Evolutionary conservation across 2,113 vertebrate genomes (phyloP), one percentile per base, ranked within the genome.

Genomic region (Eptesicus fuscus): DNA sequence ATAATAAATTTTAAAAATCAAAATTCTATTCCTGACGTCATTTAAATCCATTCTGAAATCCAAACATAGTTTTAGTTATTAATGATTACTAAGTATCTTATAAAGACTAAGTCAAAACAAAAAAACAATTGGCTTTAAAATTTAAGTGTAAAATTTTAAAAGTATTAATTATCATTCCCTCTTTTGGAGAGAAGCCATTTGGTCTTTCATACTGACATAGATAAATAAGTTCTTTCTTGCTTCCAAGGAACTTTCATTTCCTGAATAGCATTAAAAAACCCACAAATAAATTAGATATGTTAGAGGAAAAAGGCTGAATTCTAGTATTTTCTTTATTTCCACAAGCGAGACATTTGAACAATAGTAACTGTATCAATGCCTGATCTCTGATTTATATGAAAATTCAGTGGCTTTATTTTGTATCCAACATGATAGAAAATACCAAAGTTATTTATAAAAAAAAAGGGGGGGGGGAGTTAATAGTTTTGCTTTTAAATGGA

Each of bases 41-140:
- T 76, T 85, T 42, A 82, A 80, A 76, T 67, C 49, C 28, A 61
- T 56, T 70, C 11, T 51, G 20, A 77, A 71, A 86, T 77, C 25
- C 17, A 85, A 85, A 69, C 59, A 79, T 11, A 71, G 47, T 28
- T 40, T 91, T 40, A 86, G 70, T 53, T 61, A 90, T 53, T 87
- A 63, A 49, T 40, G 17, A 37, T 70, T 80, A 92, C 42, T 32
- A 94, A 71, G 42, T 69, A 25, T 32, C 42, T 92, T 83, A 40
- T 49, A 92, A 91, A 90, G 49, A 74, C 59, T 87, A 77, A 76
- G 30, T 42, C 67, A 87, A 73, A 88, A 89, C 35, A 85, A 94
- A 79, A 40, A 89, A 77, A 65, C 9, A 77, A 70, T 1, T 92
- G 13, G 69, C 74, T 94, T 94, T 90, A 47, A 85, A 86, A 89